Conservation (phyloP, 2,797 vertebrate genomes). For the Brachymystax lenok region DNA sequence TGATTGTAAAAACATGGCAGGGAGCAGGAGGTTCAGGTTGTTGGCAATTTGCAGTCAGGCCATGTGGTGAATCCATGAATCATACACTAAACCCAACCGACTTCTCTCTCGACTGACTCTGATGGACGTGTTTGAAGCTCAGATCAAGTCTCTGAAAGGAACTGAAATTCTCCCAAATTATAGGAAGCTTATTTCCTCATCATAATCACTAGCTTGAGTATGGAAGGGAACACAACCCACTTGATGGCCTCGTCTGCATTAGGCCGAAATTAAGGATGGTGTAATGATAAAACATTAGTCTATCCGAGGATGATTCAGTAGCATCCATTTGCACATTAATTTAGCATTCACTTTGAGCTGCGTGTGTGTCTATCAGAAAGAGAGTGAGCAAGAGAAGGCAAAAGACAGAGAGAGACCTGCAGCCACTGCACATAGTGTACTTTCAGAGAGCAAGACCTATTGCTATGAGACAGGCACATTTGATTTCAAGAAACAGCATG, state of each 20-base stretch:
- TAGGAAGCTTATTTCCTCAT: neutral
- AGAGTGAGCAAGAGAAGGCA: conserved; percentile 3
- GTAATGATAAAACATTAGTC: conserved; percentile 40
- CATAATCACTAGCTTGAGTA: conserved; percentile 14
- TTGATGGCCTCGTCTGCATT: conserved; percentile 16
- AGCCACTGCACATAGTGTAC: neutral
- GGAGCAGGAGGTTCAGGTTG: conserved; percentile 55
- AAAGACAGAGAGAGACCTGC: neutral
- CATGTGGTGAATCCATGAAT: conserved; percentile 45
- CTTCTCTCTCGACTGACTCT: conserved; percentile 26
- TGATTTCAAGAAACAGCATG: neutral
- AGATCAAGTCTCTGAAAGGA: neutral
- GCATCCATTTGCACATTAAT: conserved; percentile 42
- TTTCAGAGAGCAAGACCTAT: neutral
- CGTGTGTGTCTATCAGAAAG: conserved; percentile 18
- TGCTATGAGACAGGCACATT: conserved; percentile 5
- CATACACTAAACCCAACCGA: conserved; percentile 34
- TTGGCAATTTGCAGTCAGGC: conserved; percentile 52
- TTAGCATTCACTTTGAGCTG: conserved; percentile 43
- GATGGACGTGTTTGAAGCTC: neutral
- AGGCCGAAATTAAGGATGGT: conserved; percentile 34
- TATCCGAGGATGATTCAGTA: conserved; percentile 37
- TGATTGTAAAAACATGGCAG: conserved; percentile 59
- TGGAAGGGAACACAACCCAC: conserved; percentile 10
- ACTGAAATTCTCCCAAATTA: conserved; percentile 1